Evolutionary conservation across 2,888 invertebrate species (phyloP), one percentile per base, ranked within the genome.

Genomic region (Melanostoma mellinum): DNA sequence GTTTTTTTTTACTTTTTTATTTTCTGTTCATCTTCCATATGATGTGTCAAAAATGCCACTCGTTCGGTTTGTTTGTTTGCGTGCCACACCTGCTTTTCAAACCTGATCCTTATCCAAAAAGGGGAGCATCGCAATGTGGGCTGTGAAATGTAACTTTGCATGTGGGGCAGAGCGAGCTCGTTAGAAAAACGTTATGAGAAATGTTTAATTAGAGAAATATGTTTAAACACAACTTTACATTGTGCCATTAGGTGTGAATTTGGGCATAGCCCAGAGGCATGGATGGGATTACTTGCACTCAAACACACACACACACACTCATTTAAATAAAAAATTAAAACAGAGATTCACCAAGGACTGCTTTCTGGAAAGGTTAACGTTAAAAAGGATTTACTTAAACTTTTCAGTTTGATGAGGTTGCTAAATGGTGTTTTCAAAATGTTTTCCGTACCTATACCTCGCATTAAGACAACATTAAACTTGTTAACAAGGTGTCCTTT

Each of bases 151-250:
- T 53, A 56, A 67, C 58, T 9, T 42, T 44, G 30, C 53, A 61
- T 33, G 40, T 48, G 63, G 63, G 63, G 36, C 30, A 38, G 52
- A 77, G 36, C 58, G 52, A 77, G 36, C 58, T 74, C 71, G 74
- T 84, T 74, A 60, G 46, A 78, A 74, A 74, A 75, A 79, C 65
- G 58, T 82, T 73, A 77, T 77, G 82, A 56, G 60, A 69, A 74
- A 84, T 79, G 60, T 84, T 84, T 79, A 79, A 84, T 84, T 84
- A 79, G 60, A 79, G 71, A 60, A 75, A 65, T 67, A 67, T 60
- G 65, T 75, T 75, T 6, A 42, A 60, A 72, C 67, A 58, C 30
- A 75, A 38, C 46, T 58, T 63, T 46, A 53, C 53, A 63, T 10
- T 60, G 6, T 40, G 65, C 6, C 52, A 60, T 67, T 61, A 79